Conservation (phyloP, 2,888 invertebrate species). For the Bhutanitis thaidina region DNA sequence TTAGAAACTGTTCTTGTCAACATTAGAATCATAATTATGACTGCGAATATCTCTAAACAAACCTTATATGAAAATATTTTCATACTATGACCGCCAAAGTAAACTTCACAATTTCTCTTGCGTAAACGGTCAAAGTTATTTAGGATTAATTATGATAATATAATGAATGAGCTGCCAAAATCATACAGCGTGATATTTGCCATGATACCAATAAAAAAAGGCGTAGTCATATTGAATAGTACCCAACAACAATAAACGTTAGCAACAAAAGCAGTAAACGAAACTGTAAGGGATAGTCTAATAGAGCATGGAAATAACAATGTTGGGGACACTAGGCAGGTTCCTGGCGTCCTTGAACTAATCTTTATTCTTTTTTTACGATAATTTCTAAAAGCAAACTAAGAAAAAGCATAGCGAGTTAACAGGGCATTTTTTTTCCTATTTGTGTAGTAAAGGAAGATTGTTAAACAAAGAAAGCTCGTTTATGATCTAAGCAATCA, state of each 20-base stretch:
- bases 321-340: constrained; percentile 22
- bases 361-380: too few species aligned
- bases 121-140: background rate
- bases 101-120: background rate
- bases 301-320: constrained; percentile 40
- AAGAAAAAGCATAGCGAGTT: too few species aligned
- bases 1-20: constrained; percentile 25
- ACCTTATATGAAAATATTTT: background rate
- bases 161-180: constrained; percentile 3
- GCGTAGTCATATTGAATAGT: constrained; percentile 47
- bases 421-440: too few species aligned
- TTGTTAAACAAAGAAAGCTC: too few species aligned
- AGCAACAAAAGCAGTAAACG: constrained; percentile 44
- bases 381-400: too few species aligned
- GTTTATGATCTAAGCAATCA: too few species aligned
- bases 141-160: background rate
- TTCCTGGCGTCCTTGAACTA: constrained; percentile 18
- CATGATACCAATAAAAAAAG: constrained; percentile 44
- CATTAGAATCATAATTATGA: constrained; percentile 18
- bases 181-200: constrained; percentile 31
- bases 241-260: constrained; percentile 37
- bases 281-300: constrained; percentile 43
- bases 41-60: constrained; percentile 14
- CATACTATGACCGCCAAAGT: constrained; percentile 9
- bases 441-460: too few species aligned